Conservation (phyloP, 2,797 vertebrate species). For the Typhlichthys subterraneus region DNA sequence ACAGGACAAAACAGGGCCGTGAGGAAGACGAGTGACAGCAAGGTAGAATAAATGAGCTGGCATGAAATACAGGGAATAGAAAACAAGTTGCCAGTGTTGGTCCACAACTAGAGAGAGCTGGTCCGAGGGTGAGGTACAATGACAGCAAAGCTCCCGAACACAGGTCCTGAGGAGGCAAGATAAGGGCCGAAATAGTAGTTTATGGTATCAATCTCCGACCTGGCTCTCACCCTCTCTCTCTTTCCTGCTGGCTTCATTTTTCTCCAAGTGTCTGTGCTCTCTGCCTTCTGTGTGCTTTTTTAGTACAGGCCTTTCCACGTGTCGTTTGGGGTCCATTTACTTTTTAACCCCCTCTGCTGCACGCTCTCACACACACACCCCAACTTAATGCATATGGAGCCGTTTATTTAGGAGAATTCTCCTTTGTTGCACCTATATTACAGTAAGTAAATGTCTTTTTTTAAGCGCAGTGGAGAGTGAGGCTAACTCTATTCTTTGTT, state of each 20-base stretch:
- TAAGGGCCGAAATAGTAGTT: constrained; percentile 69
- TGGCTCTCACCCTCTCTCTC: constrained; percentile 33
- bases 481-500: constrained; percentile 58
- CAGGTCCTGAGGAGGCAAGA: constrained; percentile 68
- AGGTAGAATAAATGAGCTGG: constrained; percentile 22
- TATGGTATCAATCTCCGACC: constrained; percentile 63
- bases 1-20: constrained; percentile 29
- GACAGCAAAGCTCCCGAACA: constrained; percentile 41
- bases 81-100: constrained; percentile 49
- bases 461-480: constrained; percentile 40
- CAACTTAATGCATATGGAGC: constrained; percentile 68
- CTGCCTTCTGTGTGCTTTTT: constrained; percentile 16
- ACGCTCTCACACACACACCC: constrained; percentile 3
- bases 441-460: constrained; percentile 61
- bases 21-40: constrained; percentile 11
- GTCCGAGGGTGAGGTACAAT: constrained; percentile 6
- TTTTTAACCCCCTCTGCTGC: not conserved
- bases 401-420: constrained; percentile 67
- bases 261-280: not conserved
- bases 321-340: constrained; percentile 5
- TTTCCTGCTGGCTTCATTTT: not conserved
- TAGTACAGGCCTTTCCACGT: constrained; percentile 12
- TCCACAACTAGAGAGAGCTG: constrained; percentile 17
- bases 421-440: constrained; percentile 52
- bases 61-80: constrained; percentile 9